phyloP scores from a whole-genome alignment of 2,797 vertebrate species.

The Calcarius lapponicus region DNA sequence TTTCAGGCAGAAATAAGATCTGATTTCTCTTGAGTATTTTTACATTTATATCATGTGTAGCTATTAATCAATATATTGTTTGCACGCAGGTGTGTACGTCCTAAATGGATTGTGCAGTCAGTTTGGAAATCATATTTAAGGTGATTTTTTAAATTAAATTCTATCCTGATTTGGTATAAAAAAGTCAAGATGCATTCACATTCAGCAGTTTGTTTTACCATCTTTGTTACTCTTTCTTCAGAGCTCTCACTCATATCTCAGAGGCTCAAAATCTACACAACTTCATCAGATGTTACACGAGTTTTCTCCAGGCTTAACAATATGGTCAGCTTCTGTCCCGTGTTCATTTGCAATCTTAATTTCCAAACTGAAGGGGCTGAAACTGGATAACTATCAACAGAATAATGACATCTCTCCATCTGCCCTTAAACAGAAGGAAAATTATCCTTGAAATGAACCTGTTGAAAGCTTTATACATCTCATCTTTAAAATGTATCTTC shows the following conservation, averaged over 20 bases:
- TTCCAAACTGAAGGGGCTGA: not conserved
- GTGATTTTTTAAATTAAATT: not conserved
- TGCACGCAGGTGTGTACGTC: not conserved
- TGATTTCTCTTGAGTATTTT: not conserved
- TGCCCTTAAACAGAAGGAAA: not conserved
- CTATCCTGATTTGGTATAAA: not conserved
- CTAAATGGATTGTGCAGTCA: not conserved
- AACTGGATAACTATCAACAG: not conserved
- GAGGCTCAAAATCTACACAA: not conserved
- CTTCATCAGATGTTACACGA: not conserved
- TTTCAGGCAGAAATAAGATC: not conserved
- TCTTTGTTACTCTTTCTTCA: not conserved
- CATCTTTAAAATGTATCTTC: not conserved
- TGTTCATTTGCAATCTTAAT: not conserved
- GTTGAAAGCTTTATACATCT: not conserved
- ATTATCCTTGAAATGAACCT: not conserved
- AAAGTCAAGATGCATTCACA: not conserved
- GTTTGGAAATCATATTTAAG: not conserved
- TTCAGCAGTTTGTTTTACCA: not conserved
- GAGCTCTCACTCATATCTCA: not conserved
- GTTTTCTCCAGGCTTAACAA: not conserved
- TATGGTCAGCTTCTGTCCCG: not conserved
- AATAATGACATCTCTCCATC: not conserved
- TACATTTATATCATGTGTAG: not conserved
- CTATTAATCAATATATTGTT: not conserved